Percentiles rank a stretch among this genome's conserved stretches.
Evolutionary conservation across 2,888 invertebrate species (phyloP).

Genomic region (Cryptus viduatorius): DNA sequence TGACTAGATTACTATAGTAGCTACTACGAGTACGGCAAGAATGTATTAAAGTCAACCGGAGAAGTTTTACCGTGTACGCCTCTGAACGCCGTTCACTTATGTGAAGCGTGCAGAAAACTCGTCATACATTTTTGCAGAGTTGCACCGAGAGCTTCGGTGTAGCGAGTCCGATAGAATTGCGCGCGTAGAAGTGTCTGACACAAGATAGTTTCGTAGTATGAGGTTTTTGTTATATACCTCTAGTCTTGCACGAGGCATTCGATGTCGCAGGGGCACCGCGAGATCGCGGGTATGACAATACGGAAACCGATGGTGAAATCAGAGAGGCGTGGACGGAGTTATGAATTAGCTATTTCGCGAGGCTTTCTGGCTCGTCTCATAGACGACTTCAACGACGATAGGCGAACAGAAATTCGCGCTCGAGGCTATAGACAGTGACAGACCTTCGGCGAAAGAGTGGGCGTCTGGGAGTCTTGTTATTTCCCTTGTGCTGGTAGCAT

Average conservation of each 20-base stretch:
- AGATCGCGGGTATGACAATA: slow-evolving; percentile 61
- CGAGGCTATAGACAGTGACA: slow-evolving; percentile 19
- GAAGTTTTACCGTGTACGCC: neutral
- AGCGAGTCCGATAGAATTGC: no score
- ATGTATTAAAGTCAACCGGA: slow-evolving; percentile 4
- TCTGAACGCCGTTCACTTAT: slow-evolving; percentile 1
- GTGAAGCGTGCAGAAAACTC: slow-evolving; percentile 10
- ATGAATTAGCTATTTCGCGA: slow-evolving; percentile 75
- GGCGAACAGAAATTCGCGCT: slow-evolving; percentile 45
- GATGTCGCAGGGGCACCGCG: slow-evolving; percentile 44
- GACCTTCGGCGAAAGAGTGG: neutral
- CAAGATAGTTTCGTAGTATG: neutral
- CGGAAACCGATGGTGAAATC: slow-evolving; percentile 66
- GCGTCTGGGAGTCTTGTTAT: slow-evolving; percentile 13
- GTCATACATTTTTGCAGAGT: neutral
- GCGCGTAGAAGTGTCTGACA: neutral
- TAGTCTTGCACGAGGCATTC: slow-evolving; percentile 34
- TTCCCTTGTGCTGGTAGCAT: slow-evolving; percentile 18
- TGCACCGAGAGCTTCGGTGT: slow-evolving; percentile 5
- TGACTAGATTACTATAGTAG: neutral
- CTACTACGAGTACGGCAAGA: neutral
- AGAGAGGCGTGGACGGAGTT: slow-evolving; percentile 77
- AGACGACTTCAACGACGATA: slow-evolving; percentile 23
- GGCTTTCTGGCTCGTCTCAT: slow-evolving; percentile 27
- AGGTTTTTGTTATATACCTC: slow-evolving; percentile 13